Base-by-base conservation (phyloP, 2,113 vertebrate species). In the Antennarius striatus region DNA sequence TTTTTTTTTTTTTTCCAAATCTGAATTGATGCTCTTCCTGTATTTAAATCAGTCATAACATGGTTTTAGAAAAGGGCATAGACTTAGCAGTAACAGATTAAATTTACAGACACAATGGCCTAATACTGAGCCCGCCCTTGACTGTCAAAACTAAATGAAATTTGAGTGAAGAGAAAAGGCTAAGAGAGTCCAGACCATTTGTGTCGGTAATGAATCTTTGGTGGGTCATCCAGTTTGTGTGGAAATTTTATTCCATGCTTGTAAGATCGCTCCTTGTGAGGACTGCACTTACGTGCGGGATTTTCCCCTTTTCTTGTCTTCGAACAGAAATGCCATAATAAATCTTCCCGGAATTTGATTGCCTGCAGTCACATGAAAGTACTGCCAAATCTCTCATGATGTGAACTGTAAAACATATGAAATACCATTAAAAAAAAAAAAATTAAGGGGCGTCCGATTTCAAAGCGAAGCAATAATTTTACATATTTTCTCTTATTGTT, bases 71-170 rank as follows among this genome's bases (percentile, higher is more conserved):
- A 68, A 79, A 83, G 73, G 73, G 66, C 14, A 63, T 77, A 68
- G 79, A 87, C 73, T 80, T 74, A 75, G 80, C 71, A 81, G 80
- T 74, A 84, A 88, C 71, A 83, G 71, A 82, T 72, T 82, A 61
- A 56, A 80, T 82, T 82, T 77, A 82, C 80, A 76, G 66, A 82
- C 68, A 79, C 73, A 80, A 77, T 76, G 70, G 73, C 50, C 32
- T 60, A 47, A 83, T 75, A 67, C 36, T 49, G 77, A 81, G 73
- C 53, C 81, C 79, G 67, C 66, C 77, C 56, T 67, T 67, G 75
- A 81, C 77, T 77, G 72, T 86, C 77, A 84, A 78, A 82, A 77
- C 73, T 65, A 69, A 67, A 77, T 63, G 69, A 81, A 86, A 88
- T 56, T 29, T 57, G 72, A 80, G 75, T 62, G 40, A 17, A 45